Conservation (phyloP, 2,797 vertebrate genomes). For the Staurois parvus region DNA sequence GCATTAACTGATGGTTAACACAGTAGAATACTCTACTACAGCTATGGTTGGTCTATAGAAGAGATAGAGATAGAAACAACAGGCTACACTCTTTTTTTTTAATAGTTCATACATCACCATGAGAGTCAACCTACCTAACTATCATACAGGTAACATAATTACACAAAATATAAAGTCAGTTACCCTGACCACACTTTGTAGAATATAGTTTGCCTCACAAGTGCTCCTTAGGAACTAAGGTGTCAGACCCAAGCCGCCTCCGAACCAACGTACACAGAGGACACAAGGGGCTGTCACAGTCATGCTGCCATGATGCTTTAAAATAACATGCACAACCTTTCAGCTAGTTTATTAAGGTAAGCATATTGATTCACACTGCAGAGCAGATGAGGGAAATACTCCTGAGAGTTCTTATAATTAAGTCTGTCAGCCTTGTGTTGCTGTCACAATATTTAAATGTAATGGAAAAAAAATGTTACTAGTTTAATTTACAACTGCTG, state of each 20-base stretch:
- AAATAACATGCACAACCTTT: background rate
- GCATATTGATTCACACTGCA: constrained; percentile 33
- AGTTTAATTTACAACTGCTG: background rate
- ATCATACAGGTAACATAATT: too few relatives aligned
- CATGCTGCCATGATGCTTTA: background rate
- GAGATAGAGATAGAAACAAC: too few relatives aligned
- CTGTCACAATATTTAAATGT: constrained; percentile 37
- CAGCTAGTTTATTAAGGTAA: constrained; percentile 7
- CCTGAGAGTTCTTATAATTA: constrained; percentile 15
- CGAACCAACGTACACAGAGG: background rate
- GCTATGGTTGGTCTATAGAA: too few relatives aligned
- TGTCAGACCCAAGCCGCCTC: background rate
- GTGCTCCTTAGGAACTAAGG: background rate
- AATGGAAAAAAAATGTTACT: constrained; percentile 13
- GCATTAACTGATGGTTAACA: too few relatives aligned
- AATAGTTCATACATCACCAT: too few relatives aligned
- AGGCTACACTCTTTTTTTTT: too few relatives aligned
- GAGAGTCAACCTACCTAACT: too few relatives aligned
- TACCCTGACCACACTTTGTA: background rate
- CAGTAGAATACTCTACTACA: too few relatives aligned
- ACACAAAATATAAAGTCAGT: background rate
- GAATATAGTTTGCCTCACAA: background rate
- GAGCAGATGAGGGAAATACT: constrained; percentile 16
- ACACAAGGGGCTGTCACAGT: background rate
- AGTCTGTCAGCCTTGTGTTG: constrained; percentile 3